Evolutionary conservation across 2,888 invertebrate species (phyloP).

Genomic region (Scaptomyza caliginosa): DNA sequence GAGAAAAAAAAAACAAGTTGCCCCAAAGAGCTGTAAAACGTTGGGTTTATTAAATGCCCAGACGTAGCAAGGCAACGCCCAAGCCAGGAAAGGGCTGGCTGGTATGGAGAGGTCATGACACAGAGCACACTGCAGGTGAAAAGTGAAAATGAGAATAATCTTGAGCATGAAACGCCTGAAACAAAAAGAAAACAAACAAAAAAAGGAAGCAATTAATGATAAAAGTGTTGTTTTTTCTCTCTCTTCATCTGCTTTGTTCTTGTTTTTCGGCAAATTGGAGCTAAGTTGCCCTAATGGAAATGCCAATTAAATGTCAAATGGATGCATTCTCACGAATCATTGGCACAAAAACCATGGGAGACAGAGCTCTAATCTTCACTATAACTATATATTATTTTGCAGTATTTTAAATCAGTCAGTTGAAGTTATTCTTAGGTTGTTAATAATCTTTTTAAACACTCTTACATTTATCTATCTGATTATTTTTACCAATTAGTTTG

Average conservation of each 20-base stretch:
- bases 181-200: constrained; percentile 1
- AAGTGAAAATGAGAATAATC: constrained; percentile 47
- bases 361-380: background rate
- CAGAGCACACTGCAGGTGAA: constrained; percentile 38
- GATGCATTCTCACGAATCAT: constrained; percentile 22
- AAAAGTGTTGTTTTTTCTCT: background rate
- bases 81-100: background rate
- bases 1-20: constrained; percentile 33
- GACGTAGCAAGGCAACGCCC: constrained; percentile 1
- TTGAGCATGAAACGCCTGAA: constrained; percentile 32
- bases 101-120: background rate
- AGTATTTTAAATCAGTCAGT: too few relatives aligned
- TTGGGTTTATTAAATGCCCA: constrained; percentile 56
- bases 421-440: too few relatives aligned
- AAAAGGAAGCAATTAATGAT: constrained; percentile 23
- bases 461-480: background rate
- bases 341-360: background rate
- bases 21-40: constrained; percentile 47
- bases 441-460: too few relatives aligned
- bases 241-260: too few relatives aligned
- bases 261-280: background rate
- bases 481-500: background rate
- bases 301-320: constrained; percentile 46
- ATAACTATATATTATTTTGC: background rate
- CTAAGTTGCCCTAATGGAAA: constrained; percentile 37